These are phyloP conservation scores for Monochamus saltuarius DNA, from an alignment of 1,140 invertebrate species.

Conservation along the genomic window DNA sequence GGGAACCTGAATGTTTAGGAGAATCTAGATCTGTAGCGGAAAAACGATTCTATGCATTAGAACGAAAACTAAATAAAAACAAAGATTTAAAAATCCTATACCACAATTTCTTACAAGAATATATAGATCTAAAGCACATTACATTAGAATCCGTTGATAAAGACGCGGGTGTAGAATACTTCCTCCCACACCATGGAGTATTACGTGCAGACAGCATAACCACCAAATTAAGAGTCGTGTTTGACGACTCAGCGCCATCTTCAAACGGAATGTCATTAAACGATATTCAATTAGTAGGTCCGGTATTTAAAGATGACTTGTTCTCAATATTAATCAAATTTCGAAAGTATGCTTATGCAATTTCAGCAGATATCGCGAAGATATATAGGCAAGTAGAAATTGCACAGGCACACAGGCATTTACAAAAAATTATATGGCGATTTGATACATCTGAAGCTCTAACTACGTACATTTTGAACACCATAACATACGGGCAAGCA, in stretches of 20 bases:
- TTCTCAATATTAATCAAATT: constrained; percentile 51
- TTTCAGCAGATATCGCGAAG: constrained; percentile 51
- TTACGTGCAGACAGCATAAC: constrained; percentile 34
- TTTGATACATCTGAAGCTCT: constrained; percentile 15
- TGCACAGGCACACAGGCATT: constrained; percentile 39
- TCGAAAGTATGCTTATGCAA: constrained; percentile 43
- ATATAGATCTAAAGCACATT: constrained; percentile 9
- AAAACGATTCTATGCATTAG: constrained; percentile 10
- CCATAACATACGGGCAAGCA: constrained; percentile 40
- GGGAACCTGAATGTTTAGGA: background rate
- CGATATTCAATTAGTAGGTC: constrained; percentile 35
- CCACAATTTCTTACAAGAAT: constrained; percentile 9
- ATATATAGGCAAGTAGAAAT: constrained; percentile 48
- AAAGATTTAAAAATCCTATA: background rate
- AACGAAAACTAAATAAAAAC: constrained; percentile 8
- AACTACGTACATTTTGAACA: constrained; percentile 39
- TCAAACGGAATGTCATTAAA: constrained; percentile 40
- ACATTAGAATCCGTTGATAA: background rate
- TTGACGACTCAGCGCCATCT: constrained; percentile 43
- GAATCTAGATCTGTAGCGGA: too few relatives aligned
- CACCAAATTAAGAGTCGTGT: constrained; percentile 47
- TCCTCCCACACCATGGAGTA: constrained; percentile 49
- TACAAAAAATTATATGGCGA: constrained; percentile 24
- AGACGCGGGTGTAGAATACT: constrained; percentile 19
- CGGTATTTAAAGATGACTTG: constrained; percentile 38